Conservation (phyloP, 2,888 invertebrate genomes). For the Diaperis boleti region DNA sequence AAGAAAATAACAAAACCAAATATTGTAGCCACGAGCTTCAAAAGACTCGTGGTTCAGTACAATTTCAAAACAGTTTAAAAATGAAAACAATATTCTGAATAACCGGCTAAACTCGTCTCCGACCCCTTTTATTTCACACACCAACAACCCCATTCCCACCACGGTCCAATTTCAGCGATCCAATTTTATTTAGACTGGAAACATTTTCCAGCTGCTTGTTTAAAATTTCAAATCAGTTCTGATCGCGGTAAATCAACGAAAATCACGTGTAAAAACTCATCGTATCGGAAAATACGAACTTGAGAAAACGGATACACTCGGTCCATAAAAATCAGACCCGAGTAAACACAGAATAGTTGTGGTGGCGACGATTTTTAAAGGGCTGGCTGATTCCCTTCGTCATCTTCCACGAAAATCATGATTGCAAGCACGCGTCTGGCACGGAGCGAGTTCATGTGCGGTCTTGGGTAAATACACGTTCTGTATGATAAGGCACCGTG, state of each 20-base stretch:
- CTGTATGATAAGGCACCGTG: constrained; percentile 54
- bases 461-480: constrained; percentile 54
- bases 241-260: not conserved
- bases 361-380: constrained; percentile 8
- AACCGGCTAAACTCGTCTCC: no score
- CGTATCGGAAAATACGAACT: constrained; percentile 5
- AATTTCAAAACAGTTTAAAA: no score
- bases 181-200: no score
- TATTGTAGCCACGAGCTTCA: no score
- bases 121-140: no score
- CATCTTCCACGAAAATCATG: constrained; percentile 43
- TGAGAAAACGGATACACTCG: constrained; percentile 22
- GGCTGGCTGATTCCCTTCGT: constrained; percentile 20
- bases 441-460: constrained; percentile 48
- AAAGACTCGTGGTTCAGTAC: no score
- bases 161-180: no score
- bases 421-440: constrained; percentile 47
- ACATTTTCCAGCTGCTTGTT: not conserved
- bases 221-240: not conserved
- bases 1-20: no score
- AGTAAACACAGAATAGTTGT: constrained; percentile 27
- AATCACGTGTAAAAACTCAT: constrained; percentile 17
- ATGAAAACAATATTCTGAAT: no score
- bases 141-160: no score
- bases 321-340: constrained; percentile 22